Conservation (phyloP, 2,797 vertebrate species). For the Argya squamiceps region DNA sequence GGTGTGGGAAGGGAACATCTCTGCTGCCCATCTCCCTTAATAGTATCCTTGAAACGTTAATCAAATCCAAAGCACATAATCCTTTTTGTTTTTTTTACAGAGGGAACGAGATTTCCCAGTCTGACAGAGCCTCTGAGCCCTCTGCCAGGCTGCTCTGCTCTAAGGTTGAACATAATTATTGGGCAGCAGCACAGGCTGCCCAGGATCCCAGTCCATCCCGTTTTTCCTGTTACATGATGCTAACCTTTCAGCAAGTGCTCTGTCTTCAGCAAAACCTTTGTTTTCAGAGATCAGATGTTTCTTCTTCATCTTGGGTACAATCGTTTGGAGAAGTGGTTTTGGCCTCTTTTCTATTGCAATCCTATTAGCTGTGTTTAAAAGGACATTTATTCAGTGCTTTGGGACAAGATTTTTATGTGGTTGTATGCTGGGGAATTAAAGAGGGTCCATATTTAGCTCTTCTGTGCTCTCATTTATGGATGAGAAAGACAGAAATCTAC, state of each 20-base stretch:
- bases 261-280: not conserved
- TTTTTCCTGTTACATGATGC: not conserved
- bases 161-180: not conserved
- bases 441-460: not conserved
- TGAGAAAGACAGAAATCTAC: conserved; percentile 14
- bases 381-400: not conserved
- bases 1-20: not conserved
- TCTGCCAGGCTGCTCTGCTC: not conserved
- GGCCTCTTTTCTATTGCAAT: not conserved
- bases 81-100: not conserved
- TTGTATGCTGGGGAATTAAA: not conserved
- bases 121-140: not conserved
- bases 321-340: not conserved
- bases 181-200: not conserved
- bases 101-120: not conserved
- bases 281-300: not conserved
- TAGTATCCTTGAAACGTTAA: not conserved
- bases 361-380: not conserved
- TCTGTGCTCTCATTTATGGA: not conserved
- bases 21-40: not conserved
- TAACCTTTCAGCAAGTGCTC: not conserved
- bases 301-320: not conserved
- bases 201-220: not conserved
- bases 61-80: not conserved
- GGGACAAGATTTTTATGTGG: not conserved